Evolutionary conservation across 2,113 vertebrate species (phyloP), one percentile per base, ranked within the genome.

Genomic region (Dasyprocta punctata): DNA sequence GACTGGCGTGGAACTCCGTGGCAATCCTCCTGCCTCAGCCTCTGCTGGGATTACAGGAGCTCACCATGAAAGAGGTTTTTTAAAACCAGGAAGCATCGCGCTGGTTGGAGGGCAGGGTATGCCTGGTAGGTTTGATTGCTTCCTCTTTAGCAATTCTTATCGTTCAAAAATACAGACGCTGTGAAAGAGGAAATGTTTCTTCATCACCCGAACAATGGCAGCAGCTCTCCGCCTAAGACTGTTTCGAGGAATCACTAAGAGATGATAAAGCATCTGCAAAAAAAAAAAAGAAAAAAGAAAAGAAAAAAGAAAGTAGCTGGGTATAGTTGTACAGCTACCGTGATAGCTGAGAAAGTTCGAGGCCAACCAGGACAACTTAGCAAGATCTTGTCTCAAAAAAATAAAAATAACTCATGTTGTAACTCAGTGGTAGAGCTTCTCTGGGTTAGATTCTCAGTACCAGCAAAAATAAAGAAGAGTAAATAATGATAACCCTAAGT

Each of bases 121-220:
- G 52, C 82, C 38, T 9, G 89, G 69, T 93, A 90, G 96, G 80
- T 90, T 96, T 90, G 93, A 97, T 97, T 86, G 92, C 93, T 97
- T 98, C 96, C 97, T 98, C 93, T 97, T 95, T 88, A 96, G 97
- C 73, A 92, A 92, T 86, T 87, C 78, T 94, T 97, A 93, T 38
- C 85, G 7, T 95, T 89, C 80, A 77, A 90, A 97, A 95, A 75
- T 54, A 63, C 28, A 47, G 12, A 80, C 78, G 9, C 71, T 90
- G 85, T 93, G 90, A 97, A 97, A 97, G 94, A 94, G 97, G 96
- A 98, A 97, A 81, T 36, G 28, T 97, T 95, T 95, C 96, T 95
- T 96, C 96, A 81, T 89, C 17, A 6, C 87, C 89, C 38, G n/a
- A 71, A 67, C 82, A 33, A 7, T 49, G 69, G 65, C 30, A 86